Conservation (phyloP, 2,888 invertebrate genomes). For the Tenodera sinensis region DNA sequence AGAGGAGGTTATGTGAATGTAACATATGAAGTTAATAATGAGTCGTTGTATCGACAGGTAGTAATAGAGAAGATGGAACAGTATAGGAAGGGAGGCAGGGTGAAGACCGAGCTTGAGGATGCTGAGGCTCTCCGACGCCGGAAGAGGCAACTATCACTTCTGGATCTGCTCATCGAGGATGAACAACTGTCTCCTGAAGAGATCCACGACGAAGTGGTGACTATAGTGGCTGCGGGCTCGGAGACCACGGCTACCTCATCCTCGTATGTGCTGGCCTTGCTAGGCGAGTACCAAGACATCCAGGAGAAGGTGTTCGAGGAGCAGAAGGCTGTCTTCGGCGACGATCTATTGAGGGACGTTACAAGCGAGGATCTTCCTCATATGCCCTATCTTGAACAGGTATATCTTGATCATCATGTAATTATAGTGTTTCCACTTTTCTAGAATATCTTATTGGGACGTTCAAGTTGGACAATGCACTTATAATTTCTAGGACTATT, state of each 20-base stretch:
- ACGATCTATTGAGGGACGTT: constrained; percentile 5
- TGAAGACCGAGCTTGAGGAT: neutral
- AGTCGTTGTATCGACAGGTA: neutral
- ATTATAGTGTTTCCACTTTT: no score
- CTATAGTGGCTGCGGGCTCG: constrained; percentile 32
- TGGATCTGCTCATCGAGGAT: constrained; percentile 22
- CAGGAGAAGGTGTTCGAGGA: constrained; percentile 30
- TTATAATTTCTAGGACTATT: no score
- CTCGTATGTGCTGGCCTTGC: constrained; percentile 26
- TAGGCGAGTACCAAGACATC: constrained; percentile 31
- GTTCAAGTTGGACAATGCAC: no score
- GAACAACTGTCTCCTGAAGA: constrained; percentile 14
- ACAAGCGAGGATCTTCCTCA: constrained; percentile 31
- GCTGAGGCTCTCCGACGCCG: neutral
- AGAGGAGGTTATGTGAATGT: no score
- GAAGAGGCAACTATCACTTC: constrained; percentile 14
- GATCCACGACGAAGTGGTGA: constrained; percentile 30
- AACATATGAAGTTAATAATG: no score
- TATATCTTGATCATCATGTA: neutral
- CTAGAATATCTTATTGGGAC: no score
- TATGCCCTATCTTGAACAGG: constrained; percentile 33
- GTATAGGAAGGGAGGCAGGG: neutral
- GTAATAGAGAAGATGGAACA: neutral
- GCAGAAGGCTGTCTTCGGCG: constrained; percentile 23
- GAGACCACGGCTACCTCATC: constrained; percentile 29